Evolutionary conservation across 2,113 vertebrate species (phyloP).

Genomic region (Crotalus horridus): DNA sequence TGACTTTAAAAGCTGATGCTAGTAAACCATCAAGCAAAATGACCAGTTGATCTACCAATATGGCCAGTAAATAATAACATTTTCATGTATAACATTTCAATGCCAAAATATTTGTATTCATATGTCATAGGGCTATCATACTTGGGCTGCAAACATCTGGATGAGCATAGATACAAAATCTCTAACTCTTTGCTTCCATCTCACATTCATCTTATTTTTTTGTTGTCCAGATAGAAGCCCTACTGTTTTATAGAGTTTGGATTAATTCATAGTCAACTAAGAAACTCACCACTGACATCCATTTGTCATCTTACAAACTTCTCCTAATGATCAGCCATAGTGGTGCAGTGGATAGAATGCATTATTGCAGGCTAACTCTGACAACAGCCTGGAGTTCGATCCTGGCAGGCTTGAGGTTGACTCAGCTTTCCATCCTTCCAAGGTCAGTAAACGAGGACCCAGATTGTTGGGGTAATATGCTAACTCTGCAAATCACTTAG

Average conservation of each 20-base stretch:
- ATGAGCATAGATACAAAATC: not conserved
- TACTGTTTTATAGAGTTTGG: not conserved
- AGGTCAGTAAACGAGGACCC: not conserved
- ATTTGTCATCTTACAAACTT: slow-evolving; percentile 17
- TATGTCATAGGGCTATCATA: slow-evolving; percentile 17
- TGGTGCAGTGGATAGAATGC: not conserved
- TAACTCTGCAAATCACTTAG: not conserved
- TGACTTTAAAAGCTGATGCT: not conserved
- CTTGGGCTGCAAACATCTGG: not conserved
- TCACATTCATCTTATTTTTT: not conserved
- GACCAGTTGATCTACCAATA: not conserved
- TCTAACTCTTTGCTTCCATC: not conserved
- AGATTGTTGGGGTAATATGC: not conserved
- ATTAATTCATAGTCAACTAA: slow-evolving; percentile 30
- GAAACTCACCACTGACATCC: slow-evolving; percentile 14
- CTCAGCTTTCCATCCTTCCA: not conserved
- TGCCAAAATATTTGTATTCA: not conserved
- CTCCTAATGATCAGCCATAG: not conserved
- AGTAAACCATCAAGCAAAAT: not conserved
- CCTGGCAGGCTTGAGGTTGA: not conserved
- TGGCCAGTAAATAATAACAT: not conserved
- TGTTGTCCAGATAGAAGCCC: not conserved
- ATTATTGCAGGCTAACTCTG: not conserved
- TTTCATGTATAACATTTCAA: not conserved
- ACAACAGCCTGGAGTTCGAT: not conserved